Evolutionary conservation across 2,113 vertebrate species (phyloP).

Genomic region (Equus przewalskii): DNA sequence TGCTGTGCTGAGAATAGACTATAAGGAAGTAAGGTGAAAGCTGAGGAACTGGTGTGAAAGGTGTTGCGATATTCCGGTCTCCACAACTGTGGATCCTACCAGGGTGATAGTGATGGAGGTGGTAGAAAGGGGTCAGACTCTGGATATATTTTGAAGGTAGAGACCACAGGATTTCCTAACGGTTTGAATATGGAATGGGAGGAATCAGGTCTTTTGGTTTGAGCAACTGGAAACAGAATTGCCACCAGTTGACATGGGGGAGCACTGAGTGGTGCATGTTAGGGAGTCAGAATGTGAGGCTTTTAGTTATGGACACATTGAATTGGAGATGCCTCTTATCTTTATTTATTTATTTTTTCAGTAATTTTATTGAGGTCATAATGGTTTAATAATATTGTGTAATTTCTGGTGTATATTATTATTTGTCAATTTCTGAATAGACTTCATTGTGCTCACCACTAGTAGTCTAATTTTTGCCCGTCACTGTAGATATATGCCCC

Average conservation of each 20-base stretch:
- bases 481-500: too few species aligned
- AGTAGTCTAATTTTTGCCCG: too few species aligned
- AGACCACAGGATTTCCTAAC: neutral
- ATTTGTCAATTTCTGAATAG: too few species aligned
- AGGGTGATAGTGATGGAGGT: accelerated
- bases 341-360: too few species aligned
- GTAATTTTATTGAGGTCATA: too few species aligned
- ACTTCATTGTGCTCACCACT: too few species aligned
- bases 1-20: neutral
- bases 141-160: neutral
- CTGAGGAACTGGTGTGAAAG: neutral
- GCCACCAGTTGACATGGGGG: neutral
- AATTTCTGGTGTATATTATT: too few species aligned
- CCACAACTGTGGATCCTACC: too few species aligned
- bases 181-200: neutral
- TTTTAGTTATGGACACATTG: neutral
- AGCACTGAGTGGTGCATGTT: neutral
- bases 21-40: neutral
- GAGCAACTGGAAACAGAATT: neutral
- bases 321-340: neutral
- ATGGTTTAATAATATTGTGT: too few species aligned
- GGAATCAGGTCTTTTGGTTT: neutral
- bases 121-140: neutral
- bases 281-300: neutral
- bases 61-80: neutral